These are phyloP conservation scores for Helogale parvula DNA, from an alignment of 2,113 vertebrate genomes.

Conservation along the genomic window DNA sequence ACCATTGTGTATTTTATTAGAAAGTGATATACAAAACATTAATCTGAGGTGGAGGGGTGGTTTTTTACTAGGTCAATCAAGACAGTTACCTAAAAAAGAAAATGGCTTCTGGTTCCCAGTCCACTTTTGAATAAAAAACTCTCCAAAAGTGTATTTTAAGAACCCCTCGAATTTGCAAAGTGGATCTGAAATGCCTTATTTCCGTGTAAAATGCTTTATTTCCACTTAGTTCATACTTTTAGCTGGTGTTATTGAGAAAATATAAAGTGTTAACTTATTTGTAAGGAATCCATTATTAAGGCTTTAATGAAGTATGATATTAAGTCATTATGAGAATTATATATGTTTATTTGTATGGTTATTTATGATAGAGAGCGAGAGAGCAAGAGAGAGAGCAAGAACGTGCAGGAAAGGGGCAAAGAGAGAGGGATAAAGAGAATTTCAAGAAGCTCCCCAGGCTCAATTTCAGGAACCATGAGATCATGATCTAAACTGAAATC, in stretches of 20 bases:
- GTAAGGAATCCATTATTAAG: slow-evolving; percentile 10
- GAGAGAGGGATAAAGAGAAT: no score
- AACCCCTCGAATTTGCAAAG: neutral
- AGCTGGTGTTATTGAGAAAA: neutral
- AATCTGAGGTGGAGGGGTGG: neutral
- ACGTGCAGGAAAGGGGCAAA: no score
- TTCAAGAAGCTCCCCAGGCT: no score
- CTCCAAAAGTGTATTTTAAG: neutral
- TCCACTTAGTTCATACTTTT: neutral
- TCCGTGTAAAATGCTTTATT: neutral
- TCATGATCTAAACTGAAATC: no score
- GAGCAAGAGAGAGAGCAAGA: no score
- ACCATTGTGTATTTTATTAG: neutral
- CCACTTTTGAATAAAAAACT: slow-evolving; percentile 34
- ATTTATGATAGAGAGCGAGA: no score
- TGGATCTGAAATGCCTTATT: neutral
- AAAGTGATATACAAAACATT: neutral
- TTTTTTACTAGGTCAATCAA: neutral
- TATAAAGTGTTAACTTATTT: slow-evolving; percentile 4
- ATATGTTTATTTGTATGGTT: no score
- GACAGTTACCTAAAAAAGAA: neutral
- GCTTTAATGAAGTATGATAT: neutral
- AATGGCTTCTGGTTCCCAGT: neutral
- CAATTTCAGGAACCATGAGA: no score
- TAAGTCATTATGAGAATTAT: neutral